Conservation (phyloP, 2,888 invertebrate species). For the Idaea straminata region DNA sequence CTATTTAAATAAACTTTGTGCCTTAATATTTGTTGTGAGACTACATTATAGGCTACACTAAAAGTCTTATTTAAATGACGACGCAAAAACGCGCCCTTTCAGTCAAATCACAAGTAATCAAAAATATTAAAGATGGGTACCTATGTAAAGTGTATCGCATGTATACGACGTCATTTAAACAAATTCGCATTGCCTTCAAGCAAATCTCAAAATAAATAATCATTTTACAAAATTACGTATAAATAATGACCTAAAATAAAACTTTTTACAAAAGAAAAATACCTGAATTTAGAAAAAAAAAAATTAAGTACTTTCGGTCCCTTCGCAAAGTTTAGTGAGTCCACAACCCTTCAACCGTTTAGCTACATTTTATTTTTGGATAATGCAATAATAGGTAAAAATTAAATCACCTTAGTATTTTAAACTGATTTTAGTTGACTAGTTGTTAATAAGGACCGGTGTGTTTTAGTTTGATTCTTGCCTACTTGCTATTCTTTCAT, state of each 20-base stretch:
- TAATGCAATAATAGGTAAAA: constrained; percentile 34
- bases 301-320: constrained; percentile 43
- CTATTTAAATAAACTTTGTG: constrained; percentile 50
- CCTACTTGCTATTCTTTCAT: constrained; percentile 25
- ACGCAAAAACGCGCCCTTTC: constrained; percentile 37
- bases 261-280: constrained; percentile 70
- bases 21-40: constrained; percentile 81
- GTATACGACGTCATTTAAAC: constrained; percentile 54
- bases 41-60: constrained; percentile 45
- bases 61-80: constrained; percentile 47
- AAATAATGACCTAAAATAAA: constrained; percentile 69
- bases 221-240: constrained; percentile 68
- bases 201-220: constrained; percentile 69
- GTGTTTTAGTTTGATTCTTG: background rate
- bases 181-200: constrained; percentile 53
- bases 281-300: constrained; percentile 31
- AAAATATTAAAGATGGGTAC: background rate
- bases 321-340: constrained; percentile 33
- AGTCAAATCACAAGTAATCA: constrained; percentile 4
- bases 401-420: constrained; percentile 55
- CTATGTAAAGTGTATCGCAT: constrained; percentile 26
- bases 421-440: constrained; percentile 71
- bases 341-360: constrained; percentile 66
- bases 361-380: constrained; percentile 56
- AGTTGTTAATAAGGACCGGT: constrained; percentile 63